Base-by-base conservation (phyloP, 2,113 vertebrate genomes). In the Quiscalus mexicanus region DNA sequence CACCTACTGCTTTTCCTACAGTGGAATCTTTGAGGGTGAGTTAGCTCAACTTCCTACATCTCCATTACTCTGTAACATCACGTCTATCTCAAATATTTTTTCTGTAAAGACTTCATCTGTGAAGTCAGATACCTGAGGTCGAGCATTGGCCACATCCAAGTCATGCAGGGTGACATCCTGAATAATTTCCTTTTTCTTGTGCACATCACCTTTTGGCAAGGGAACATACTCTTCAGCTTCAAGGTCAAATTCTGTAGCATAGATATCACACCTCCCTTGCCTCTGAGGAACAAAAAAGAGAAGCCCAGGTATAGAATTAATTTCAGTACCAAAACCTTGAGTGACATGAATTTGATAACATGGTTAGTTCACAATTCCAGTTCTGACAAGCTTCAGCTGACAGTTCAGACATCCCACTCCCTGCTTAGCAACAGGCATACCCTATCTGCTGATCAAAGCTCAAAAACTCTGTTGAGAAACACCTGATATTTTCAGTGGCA, bases 171-270 rank as follows among this genome's bases (percentile, higher is more conserved):
- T 99, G 92, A 99, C 99, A 49, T 99, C 99, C 97, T 99, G 99
- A 89, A 99, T 99, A 84, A 99, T 99, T 97, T 99, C 99, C 96
- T 99, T 99, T 98, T 99, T 99, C 97, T 99, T 99, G 98, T 99
- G 99, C 73, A 99, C 99, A 20, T 99, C 99, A 8, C 99, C 99
- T 97, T 99, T 99, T 53, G 99, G 99, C 94, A 99, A 97, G 3
- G 99, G 99, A 58, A 99, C 99, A 5, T 99, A 99, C 89, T 99
- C 99, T 96, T 99, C 99, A 5, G 99, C 99, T 97, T 99, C 99
- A 97, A 99, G 99, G 98, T 99, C 99, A 64, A 99, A 99, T 97
- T 99, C 99, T 0, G 99, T 99, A 85, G 99, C 99, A 62, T 99
- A 99, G 23, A 99, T 99, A 97, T 99, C 99, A 96, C 99, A 99